A percentile compares a stretch with the other conserved stretches of the same genome.
Evolutionary conservation across 2,113 vertebrate genomes (phyloP).

Genomic region (Rhodinocichla rosea): DNA sequence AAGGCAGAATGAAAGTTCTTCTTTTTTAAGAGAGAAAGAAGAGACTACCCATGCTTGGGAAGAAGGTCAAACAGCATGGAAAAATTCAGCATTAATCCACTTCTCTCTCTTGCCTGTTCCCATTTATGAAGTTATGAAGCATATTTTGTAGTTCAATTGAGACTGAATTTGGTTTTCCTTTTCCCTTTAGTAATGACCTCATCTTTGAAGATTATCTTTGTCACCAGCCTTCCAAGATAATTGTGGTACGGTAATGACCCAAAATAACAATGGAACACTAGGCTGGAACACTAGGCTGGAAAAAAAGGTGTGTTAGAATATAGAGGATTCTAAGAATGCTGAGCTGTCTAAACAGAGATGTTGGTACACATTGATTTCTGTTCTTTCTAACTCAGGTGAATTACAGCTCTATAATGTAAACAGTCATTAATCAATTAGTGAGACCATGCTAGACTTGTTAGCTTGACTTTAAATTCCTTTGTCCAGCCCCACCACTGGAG

Average conservation of each 20-base stretch:
- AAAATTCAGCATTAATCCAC: not conserved
- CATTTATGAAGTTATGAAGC: not conserved
- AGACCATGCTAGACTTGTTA: not conserved
- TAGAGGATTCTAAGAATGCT: not conserved
- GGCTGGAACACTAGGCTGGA: not conserved
- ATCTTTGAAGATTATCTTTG: not conserved
- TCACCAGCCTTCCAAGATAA: not conserved
- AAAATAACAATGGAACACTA: not conserved
- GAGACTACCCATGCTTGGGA: not conserved
- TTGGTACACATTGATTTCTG: not conserved
- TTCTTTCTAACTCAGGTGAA: not conserved
- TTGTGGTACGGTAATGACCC: not conserved
- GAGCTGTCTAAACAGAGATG: not conserved
- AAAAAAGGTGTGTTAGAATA: not conserved
- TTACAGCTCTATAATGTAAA: not conserved
- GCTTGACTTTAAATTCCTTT: not conserved
- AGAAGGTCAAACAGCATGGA: not conserved
- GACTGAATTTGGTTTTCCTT: not conserved
- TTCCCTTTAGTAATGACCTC: not conserved
- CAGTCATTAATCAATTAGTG: not conserved
- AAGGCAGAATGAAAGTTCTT: not conserved
- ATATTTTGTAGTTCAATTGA: not conserved
- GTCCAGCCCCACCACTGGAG: fast-evolving
- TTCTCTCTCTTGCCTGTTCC: not conserved
- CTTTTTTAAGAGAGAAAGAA: not conserved